Evolutionary conservation across 2,888 invertebrate genomes (phyloP), one percentile per base, ranked within the genome.

Genomic region (Eretmocerus hayati): DNA sequence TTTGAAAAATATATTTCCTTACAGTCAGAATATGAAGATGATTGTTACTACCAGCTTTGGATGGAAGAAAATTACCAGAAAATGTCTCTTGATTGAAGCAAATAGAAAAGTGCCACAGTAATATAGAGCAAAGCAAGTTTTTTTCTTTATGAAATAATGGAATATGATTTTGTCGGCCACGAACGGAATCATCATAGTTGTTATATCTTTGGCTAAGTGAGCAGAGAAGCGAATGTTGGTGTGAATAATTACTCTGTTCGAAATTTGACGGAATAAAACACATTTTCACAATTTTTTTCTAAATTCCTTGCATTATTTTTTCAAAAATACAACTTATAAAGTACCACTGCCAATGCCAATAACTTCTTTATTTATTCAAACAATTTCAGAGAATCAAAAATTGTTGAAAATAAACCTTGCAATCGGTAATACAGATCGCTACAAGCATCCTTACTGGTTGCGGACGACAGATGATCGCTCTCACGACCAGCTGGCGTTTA

Each of bases 271-370:
- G 36, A 53, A 53, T 53, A 53, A 53, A 53, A 48, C 48, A 48
- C 50, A 50, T 53, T 53, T 53, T 53, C 53, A 53, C 48, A 35
- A 53, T 50, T 53, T 53, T 53, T 53, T 50, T 53, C 53, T 50
- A 35, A 53, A 48, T 26, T 31, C 30, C 8, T 30, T 13, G 30
- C 8, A 30, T 30, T 30, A 13, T 30, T 9, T 30, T 30, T 30
- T 30, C 13, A n/a, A n/a, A n/a, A n/a, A n/a, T n/a, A 26, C 26
- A 26, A 26, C 11, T 26, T 26, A 26, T 26, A 26, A 9, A n/a
- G n/a, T n/a, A n/a, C n/a, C n/a, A n/a, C n/a, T n/a, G n/a, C n/a
- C n/a, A n/a, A n/a, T n/a, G n/a, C n/a, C n/a, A n/a, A n/a, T n/a
- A n/a, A n/a, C n/a, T n/a, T n/a, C n/a, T n/a, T n/a, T n/a, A n/a